Evolutionary conservation across 2,113 vertebrate species (phyloP), one percentile per base, ranked within the genome.

Genomic region (Xiphias gladius): DNA sequence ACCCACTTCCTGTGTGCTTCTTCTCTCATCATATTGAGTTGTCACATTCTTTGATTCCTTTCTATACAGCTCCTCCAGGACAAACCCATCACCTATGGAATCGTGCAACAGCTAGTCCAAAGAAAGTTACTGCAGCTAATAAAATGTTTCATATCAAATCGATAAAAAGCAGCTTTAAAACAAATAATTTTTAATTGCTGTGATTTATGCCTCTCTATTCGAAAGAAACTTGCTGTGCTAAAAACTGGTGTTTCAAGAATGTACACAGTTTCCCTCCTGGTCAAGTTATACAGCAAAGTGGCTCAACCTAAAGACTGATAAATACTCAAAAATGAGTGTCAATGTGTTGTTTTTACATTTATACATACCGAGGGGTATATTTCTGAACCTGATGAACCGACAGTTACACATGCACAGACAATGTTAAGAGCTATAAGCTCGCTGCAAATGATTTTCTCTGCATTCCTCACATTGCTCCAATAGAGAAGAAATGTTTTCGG

Each of bases 21-120:
- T 83, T 88, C 84, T 87, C 76, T 83, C 63, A 82, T 88, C 67
- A 88, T 76, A 82, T 83, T 70, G 79, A 89, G 76, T 82, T 64
- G 14, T 71, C 79, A 82, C 89, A 69, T 83, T 86, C 89, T 90
- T 90, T 84, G 77, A 91, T 88, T 86, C 82, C 59, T 48, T 32
- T 74, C 81, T 86, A n/a, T 62, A 73, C 55, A 48, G 55, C 28
- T 24, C 32, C 78, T 73, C 58, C 50, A 52, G 41, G n/a, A 10
- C 22, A 74, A 86, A 73, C 62, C 85, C 55, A 63, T 72, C 69
- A 58, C 26, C 78, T 32, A 50, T 39, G 13, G 59, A 73, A 24
- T 52, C 17, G 26, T 22, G 43, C 14, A 59, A 79, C 46, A 24
- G 37, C 11, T 73, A 32, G 19, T 59, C 14, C 69, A 55, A 39